A percentile compares a stretch with the other conserved stretches of the same genome.
These are phyloP conservation scores for Empis livida DNA, from an alignment of 2,888 invertebrate genomes.

Conservation along the genomic window DNA sequence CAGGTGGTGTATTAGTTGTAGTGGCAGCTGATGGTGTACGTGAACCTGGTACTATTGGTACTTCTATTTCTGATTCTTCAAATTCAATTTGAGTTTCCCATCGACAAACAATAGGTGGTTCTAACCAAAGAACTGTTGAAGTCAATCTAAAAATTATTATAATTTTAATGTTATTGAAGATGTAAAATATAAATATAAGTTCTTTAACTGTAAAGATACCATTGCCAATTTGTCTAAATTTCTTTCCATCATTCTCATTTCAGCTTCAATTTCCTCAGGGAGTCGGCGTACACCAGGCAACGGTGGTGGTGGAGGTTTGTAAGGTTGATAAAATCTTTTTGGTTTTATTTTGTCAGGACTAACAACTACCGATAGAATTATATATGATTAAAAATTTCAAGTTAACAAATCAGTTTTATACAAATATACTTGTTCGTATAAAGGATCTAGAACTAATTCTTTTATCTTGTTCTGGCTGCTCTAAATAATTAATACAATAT, in stretches of 20 bases:
- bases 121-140: constrained; percentile 60
- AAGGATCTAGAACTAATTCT: constrained; percentile 28
- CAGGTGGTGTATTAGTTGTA: background rate
- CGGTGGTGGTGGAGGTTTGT: constrained; percentile 52
- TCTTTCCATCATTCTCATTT: constrained; percentile 57
- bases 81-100: constrained; percentile 44
- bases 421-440: constrained; percentile 27
- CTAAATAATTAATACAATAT: constrained; percentile 55
- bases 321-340: constrained; percentile 51
- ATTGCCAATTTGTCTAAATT: constrained; percentile 60
- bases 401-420: background rate
- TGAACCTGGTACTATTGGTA: constrained; percentile 13
- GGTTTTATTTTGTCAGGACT: constrained; percentile 41
- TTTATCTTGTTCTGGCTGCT: constrained; percentile 59
- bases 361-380: constrained; percentile 19
- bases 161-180: background rate
- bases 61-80: constrained; percentile 28
- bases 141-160: constrained; percentile 47
- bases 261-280: constrained; percentile 70
- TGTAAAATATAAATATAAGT: background rate
- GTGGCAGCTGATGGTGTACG: background rate
- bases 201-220: constrained; percentile 53
- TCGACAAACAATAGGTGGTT: constrained; percentile 61
- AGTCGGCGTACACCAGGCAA: constrained; percentile 52
- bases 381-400: background rate